A percentile compares a stretch with the other conserved stretches of the same genome.
These are phyloP conservation scores for Cephus runcator DNA, from an alignment of 2,888 invertebrate species.

Conservation along the genomic window DNA sequence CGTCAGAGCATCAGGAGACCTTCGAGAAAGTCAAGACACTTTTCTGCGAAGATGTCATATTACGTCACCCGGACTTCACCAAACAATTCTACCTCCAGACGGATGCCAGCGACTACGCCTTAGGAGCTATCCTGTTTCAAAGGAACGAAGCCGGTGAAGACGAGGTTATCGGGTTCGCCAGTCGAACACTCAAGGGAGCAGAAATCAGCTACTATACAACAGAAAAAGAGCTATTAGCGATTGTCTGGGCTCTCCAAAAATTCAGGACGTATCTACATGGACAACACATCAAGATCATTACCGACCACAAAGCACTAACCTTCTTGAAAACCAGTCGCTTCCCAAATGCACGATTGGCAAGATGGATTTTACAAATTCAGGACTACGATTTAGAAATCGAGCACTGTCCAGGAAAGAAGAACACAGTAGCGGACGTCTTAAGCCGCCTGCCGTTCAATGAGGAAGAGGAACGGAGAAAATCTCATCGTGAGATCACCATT, in stretches of 20 bases:
- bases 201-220: constrained; percentile 28
- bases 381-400: constrained; percentile 36
- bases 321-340: constrained; percentile 32
- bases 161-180: constrained; percentile 33
- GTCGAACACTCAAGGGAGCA: constrained; percentile 28
- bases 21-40: constrained; percentile 25
- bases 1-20: constrained; percentile 12
- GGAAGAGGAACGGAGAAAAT: too few relatives aligned
- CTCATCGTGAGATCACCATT: too few relatives aligned
- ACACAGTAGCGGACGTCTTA: constrained; percentile 36
- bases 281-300: constrained; percentile 25
- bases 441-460: constrained; percentile 23
- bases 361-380: constrained; percentile 42
- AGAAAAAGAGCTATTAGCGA: neutral
- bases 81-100: constrained; percentile 10
- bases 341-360: constrained; percentile 30
- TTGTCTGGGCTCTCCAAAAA: neutral
- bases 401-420: constrained; percentile 34
- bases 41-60: constrained; percentile 12
- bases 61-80: constrained; percentile 10
- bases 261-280: neutral
- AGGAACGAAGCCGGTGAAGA: constrained; percentile 8
- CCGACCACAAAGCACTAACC: constrained; percentile 35
- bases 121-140: constrained; percentile 21
- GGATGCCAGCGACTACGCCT: constrained; percentile 24